Conservation (phyloP, 2,797 vertebrate genomes). For the Pseudochirops cupreus region DNA sequence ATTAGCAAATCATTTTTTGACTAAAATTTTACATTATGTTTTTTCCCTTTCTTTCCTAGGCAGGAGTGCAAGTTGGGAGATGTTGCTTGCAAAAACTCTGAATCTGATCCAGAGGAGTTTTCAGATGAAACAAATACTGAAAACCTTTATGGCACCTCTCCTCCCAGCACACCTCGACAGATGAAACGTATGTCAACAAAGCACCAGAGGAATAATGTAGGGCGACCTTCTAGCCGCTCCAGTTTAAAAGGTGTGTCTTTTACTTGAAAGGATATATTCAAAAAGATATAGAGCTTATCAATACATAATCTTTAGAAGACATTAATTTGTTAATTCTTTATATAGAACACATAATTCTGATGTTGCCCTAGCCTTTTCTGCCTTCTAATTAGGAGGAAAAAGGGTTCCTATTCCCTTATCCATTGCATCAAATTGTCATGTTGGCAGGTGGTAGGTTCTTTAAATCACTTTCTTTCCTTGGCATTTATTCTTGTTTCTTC, state of each 20-base stretch:
- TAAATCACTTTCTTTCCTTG: background rate
- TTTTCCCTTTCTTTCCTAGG: slow-evolving; percentile 82
- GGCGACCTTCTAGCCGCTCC: slow-evolving; percentile 86
- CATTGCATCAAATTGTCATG: background rate
- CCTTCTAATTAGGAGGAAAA: background rate
- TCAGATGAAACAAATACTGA: slow-evolving; percentile 92
- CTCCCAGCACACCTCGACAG: slow-evolving; percentile 93
- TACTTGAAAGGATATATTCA: fast-evolving
- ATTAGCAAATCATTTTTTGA: background rate
- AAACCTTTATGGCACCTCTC: slow-evolving; percentile 91
- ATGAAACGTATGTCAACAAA: slow-evolving; percentile 96
- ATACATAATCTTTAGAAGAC: background rate
- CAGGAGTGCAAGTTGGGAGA: slow-evolving; percentile 87
- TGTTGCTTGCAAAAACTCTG: slow-evolving; percentile 86
- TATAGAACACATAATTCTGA: background rate
- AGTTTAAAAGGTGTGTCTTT: slow-evolving; percentile 88
- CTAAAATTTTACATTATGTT: background rate
- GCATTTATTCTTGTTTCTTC: background rate
- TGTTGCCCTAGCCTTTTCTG: background rate
- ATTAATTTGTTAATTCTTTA: background rate
- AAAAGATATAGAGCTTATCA: background rate
- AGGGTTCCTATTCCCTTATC: background rate
- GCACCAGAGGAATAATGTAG: slow-evolving; percentile 89
- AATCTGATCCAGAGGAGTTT: slow-evolving; percentile 89
- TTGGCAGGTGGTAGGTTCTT: background rate